A percentile compares a stretch with the other conserved stretches of the same genome.
phyloP scores from a whole-genome alignment of 2,888 invertebrate species.

The Litoditis marina region DNA sequence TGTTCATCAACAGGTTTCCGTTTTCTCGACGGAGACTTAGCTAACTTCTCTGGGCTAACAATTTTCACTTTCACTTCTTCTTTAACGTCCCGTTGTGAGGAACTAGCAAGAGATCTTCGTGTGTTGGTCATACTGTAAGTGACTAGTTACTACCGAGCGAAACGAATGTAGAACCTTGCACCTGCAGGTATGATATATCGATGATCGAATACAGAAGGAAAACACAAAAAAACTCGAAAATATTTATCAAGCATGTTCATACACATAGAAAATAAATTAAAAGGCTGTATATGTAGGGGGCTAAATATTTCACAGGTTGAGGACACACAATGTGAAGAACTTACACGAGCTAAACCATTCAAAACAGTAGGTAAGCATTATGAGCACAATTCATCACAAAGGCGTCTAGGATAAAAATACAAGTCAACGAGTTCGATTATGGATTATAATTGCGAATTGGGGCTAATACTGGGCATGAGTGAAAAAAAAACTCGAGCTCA shows the following conservation, averaged over 20 bases:
- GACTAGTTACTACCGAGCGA: no score
- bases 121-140: background rate
- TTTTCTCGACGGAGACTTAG: conserved; percentile 1
- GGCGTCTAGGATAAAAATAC: background rate
- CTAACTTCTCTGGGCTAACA: background rate
- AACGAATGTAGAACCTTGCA: no score
- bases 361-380: background rate
- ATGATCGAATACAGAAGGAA: background rate
- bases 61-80: background rate
- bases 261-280: background rate
- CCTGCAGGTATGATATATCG: no score
- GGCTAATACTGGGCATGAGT: background rate
- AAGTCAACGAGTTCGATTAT: background rate
- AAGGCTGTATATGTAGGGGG: background rate
- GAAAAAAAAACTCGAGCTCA: background rate
- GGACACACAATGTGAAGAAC: background rate
- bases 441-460: conserved; percentile 1
- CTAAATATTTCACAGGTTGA: background rate
- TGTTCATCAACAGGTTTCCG: background rate
- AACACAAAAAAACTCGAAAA: background rate
- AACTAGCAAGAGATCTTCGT: background rate
- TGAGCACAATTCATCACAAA: conserved; percentile 3
- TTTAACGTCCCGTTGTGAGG: no score
- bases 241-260: background rate
- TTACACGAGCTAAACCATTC: background rate